These are phyloP conservation scores for Sinelater perroti DNA, from an alignment of 2,888 invertebrate genomes.

Conservation along the genomic window DNA sequence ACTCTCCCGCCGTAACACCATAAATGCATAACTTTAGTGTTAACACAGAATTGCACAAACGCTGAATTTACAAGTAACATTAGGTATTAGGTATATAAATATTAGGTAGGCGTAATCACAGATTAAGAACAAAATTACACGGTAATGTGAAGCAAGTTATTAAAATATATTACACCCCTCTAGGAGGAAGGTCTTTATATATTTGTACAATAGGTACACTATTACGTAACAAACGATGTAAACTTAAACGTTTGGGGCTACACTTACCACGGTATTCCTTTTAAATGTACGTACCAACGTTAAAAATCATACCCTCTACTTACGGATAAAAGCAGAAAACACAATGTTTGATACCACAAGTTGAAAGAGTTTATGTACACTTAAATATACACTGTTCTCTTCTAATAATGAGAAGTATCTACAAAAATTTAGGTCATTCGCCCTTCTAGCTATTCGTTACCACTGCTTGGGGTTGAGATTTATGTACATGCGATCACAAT, in stretches of 20 bases:
- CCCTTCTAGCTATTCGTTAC: constrained; percentile 25
- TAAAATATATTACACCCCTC: constrained; percentile 49
- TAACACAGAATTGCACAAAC: constrained; percentile 37
- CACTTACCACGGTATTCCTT: constrained; percentile 29
- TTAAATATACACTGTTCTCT: constrained; percentile 41
- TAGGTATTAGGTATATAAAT: constrained; percentile 54
- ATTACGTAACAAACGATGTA: constrained; percentile 35
- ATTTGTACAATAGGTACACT: constrained; percentile 43
- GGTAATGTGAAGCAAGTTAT: constrained; percentile 49
- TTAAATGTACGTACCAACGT: constrained; percentile 35
- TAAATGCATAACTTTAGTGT: constrained; percentile 25
- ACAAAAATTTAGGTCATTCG: constrained; percentile 35
- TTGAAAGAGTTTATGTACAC: constrained; percentile 39
- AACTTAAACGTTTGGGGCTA: constrained; percentile 35
- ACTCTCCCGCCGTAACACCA: constrained; percentile 17
- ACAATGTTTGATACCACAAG: constrained; percentile 33
- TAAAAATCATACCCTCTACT: constrained; percentile 35
- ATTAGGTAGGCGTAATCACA: constrained; percentile 60
- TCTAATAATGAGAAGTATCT: constrained; percentile 39
- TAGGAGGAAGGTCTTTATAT: constrained; percentile 43
- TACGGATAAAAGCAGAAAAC: constrained; percentile 33
- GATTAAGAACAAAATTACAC: constrained; percentile 55
- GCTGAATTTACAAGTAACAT: constrained; percentile 53
- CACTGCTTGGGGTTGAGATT: constrained; percentile 37
- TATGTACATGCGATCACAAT: constrained; percentile 61